These are phyloP conservation scores for Argyrosomus japonicus DNA, from an alignment of 2,113 vertebrate genomes.

Conservation along the genomic window DNA sequence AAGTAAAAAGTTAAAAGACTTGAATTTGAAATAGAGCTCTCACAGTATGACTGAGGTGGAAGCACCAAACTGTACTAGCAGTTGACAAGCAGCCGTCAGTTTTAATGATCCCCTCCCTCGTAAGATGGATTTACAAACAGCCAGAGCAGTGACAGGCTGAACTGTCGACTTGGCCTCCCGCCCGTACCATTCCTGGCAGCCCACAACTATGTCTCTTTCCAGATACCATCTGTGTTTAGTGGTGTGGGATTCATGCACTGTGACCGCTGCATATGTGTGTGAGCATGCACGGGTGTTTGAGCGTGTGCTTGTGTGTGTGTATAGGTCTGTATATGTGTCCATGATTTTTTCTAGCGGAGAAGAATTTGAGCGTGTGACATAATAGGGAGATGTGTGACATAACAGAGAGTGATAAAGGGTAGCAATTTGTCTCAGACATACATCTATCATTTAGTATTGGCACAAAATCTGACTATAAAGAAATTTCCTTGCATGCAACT, in stretches of 20 bases:
- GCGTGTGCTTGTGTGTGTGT: conserved; percentile 18
- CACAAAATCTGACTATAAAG: not conserved
- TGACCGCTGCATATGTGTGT: conserved; percentile 56
- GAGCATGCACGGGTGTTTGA: conserved; percentile 28
- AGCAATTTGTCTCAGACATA: conserved; percentile 28
- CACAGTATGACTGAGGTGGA: not conserved
- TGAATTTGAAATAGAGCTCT: not conserved
- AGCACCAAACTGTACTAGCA: not conserved
- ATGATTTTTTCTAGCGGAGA: conserved; percentile 9
- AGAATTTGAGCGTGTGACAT: conserved; percentile 43
- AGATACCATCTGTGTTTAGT: conserved; percentile 79
- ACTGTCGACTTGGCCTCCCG: conserved; percentile 61
- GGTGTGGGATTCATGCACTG: conserved; percentile 67
- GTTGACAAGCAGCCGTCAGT: conserved; percentile 47
- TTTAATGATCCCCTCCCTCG: conserved; percentile 21
- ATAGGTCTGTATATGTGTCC: conserved; percentile 14
- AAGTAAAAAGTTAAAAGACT: not conserved
- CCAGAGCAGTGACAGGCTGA: conserved; percentile 51
- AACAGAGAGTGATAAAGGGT: conserved; percentile 24
- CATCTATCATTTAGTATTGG: conserved; percentile 17
- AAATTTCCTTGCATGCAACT: conserved; percentile 3
- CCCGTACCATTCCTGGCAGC: conserved; percentile 64
- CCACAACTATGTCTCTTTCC: conserved; percentile 80
- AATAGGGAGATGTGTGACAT: conserved; percentile 21
- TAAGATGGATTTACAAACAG: conserved; percentile 56